Conservation (phyloP, 2,113 vertebrate genomes). For the Hippocampus abdominalis region DNA sequence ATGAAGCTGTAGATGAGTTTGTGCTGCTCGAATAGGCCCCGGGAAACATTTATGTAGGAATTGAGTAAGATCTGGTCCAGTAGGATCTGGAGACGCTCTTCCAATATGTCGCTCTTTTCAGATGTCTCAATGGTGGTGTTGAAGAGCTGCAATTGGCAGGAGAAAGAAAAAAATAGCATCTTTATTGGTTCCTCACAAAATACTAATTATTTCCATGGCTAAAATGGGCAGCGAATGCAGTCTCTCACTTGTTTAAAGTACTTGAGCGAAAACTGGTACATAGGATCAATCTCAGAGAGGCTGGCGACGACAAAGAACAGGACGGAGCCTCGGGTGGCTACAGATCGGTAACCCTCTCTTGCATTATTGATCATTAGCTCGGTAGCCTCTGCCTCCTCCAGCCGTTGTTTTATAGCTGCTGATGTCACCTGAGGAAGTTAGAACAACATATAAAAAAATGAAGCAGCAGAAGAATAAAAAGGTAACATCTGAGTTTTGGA, state of each 20-base stretch:
- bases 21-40: slow-evolving; percentile 77
- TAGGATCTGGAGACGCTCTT: slow-evolving; percentile 65
- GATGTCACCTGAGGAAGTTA: slow-evolving; percentile 66
- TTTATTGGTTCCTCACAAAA: background rate
- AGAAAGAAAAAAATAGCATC: background rate
- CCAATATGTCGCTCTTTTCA: slow-evolving; percentile 59
- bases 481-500: background rate
- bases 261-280: slow-evolving; percentile 84
- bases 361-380: slow-evolving; percentile 75
- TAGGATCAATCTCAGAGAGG: slow-evolving; percentile 80
- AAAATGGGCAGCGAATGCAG: background rate
- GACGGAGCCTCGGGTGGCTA: slow-evolving; percentile 74
- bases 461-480: background rate
- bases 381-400: slow-evolving; percentile 75
- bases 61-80: slow-evolving; percentile 72
- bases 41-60: slow-evolving; percentile 68
- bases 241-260: slow-evolving; percentile 81
- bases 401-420: slow-evolving; percentile 71
- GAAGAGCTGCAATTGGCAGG: slow-evolving; percentile 66
- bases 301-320: slow-evolving; percentile 78
- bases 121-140: slow-evolving; percentile 75
- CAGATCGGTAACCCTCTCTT: slow-evolving; percentile 73
- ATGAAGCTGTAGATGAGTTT: slow-evolving; percentile 82
- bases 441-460: background rate
- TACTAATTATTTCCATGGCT: background rate